Conservation (phyloP, 2,888 invertebrate species). For the Acanthopleura granulata region DNA sequence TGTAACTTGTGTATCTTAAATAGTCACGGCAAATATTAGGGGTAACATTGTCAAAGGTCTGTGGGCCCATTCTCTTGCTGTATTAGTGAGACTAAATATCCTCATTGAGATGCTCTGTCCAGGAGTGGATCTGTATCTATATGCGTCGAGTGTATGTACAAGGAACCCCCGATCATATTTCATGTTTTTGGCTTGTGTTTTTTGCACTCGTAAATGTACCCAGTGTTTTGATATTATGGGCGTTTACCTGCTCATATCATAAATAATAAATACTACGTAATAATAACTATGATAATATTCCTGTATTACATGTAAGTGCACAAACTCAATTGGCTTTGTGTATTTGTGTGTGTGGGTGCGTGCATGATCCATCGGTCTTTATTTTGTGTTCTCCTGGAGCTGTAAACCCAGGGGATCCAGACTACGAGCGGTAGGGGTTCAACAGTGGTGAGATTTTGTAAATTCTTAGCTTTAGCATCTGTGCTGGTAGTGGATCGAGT, state of each 20-base stretch:
- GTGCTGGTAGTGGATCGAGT: background rate
- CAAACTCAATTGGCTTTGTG: constrained; percentile 14
- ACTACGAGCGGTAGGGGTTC: too few species aligned
- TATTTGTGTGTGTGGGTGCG: constrained; percentile 11
- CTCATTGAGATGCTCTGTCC: too few species aligned
- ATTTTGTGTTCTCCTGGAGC: too few species aligned
- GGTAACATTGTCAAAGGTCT: too few species aligned
- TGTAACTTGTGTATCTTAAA: too few species aligned
- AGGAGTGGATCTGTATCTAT: too few species aligned
- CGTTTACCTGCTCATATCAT: constrained; percentile 1
- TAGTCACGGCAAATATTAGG: too few species aligned
- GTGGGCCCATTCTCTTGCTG: too few species aligned
- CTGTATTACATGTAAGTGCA: background rate
- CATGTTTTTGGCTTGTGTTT: constrained; percentile 11
- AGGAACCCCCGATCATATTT: too few species aligned
- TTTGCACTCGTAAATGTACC: constrained; percentile 12
- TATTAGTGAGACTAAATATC: too few species aligned
- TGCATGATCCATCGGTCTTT: background rate
- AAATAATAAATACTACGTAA: constrained; percentile 11
- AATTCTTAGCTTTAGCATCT: constrained; percentile 2
- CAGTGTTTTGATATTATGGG: constrained; percentile 16
- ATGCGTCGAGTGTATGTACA: too few species aligned
- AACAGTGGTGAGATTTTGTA: background rate
- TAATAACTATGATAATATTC: constrained; percentile 6
- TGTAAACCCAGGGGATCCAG: too few species aligned